Conservation (phyloP, 2,888 invertebrate species). For the Hydrotaea cyrtoneurina region DNA sequence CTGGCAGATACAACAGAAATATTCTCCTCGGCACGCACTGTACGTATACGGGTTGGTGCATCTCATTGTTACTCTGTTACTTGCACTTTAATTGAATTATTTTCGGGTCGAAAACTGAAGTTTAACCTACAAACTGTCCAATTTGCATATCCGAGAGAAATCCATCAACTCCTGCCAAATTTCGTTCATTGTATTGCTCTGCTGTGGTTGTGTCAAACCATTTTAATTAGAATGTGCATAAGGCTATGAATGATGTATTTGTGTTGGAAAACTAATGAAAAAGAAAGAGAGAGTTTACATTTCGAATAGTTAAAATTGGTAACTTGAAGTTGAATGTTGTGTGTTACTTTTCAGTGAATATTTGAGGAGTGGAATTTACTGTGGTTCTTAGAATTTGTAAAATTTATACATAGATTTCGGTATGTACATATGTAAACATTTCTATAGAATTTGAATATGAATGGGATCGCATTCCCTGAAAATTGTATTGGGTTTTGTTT, state of each 20-base stretch:
- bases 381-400: background rate
- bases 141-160: slow-evolving; percentile 16
- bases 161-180: background rate
- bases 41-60: no score
- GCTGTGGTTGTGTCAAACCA: background rate
- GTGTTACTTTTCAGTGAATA: background rate
- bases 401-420: no score
- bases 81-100: slow-evolving; percentile 47
- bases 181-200: background rate
- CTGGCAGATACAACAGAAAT: no score
- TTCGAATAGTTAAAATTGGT: background rate
- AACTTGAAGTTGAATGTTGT: background rate
- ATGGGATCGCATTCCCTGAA: no score
- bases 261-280: background rate
- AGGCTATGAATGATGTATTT: slow-evolving; percentile 3
- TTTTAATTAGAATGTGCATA: slow-evolving; percentile 16
- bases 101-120: slow-evolving; percentile 23
- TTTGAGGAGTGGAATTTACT: background rate
- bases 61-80: no score
- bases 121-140: slow-evolving; percentile 34
- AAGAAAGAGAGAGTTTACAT: background rate
- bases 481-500: no score
- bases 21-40: no score
- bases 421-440: no score
- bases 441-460: no score